phyloP scores from a whole-genome alignment of 2,797 vertebrate genomes.

The Lacerta agilis region DNA sequence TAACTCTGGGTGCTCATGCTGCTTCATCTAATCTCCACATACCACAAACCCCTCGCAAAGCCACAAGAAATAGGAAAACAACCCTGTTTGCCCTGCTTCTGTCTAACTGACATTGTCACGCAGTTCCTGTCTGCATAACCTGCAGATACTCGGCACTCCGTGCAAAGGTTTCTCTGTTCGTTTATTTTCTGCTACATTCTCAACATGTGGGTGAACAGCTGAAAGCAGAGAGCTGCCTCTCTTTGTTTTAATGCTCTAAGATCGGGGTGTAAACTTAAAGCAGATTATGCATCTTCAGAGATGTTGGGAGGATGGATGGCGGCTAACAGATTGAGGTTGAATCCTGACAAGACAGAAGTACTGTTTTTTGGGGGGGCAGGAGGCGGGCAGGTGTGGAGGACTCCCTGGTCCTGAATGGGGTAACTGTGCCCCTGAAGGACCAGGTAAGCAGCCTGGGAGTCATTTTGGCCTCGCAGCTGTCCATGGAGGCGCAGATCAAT shows the following conservation, averaged over 20 bases:
- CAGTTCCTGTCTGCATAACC: neutral
- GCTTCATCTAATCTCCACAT: constrained; percentile 2
- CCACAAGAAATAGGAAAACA: constrained; percentile 34
- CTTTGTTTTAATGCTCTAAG: neutral
- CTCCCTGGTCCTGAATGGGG: too few relatives aligned
- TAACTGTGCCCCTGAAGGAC: too few relatives aligned
- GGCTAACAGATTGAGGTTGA: too few relatives aligned
- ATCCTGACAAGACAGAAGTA: too few relatives aligned
- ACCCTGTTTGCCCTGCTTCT: neutral
- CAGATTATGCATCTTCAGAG: neutral
- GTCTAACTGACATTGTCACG: constrained; percentile 1
- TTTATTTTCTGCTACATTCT: neutral
- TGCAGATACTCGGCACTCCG: neutral
- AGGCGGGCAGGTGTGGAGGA: too few relatives aligned
- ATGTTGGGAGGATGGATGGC: neutral
- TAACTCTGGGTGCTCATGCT: neutral
- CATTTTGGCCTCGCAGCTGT: too few relatives aligned
- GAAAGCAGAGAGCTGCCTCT: neutral
- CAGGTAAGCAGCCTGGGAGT: too few relatives aligned
- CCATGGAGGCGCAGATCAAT: too few relatives aligned
- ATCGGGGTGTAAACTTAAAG: neutral
- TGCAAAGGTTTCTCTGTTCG: neutral
- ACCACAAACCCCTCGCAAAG: constrained; percentile 8
- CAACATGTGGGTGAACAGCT: neutral
- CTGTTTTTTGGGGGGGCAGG: too few relatives aligned